A percentile compares a stretch with the other conserved stretches of the same genome.
Evolutionary conservation across 2,797 vertebrate genomes (phyloP).

Genomic region (Onychomys leucogaster): DNA sequence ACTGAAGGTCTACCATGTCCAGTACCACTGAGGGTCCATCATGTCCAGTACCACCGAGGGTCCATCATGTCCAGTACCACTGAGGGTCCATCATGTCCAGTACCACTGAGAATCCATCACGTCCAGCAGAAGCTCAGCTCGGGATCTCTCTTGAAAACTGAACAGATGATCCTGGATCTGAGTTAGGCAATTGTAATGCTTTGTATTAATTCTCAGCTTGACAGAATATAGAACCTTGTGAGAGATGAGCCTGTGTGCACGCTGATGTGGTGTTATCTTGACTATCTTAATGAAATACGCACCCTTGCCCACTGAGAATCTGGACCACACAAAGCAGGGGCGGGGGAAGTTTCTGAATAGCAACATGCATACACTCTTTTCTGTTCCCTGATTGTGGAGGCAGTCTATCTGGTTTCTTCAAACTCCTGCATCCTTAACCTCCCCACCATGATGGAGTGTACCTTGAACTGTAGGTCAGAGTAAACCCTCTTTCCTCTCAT

Average conservation of each 20-base stretch:
- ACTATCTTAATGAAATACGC: neutral
- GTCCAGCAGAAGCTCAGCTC: slow-evolving; percentile 91
- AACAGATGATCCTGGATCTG: slow-evolving; percentile 91
- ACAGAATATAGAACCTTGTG: neutral
- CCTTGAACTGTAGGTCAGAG: neutral
- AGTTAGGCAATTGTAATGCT: slow-evolving; percentile 89
- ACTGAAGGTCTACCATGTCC: no score
- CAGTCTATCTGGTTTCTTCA: neutral
- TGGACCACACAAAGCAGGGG: neutral
- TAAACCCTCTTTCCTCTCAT: neutral
- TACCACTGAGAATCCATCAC: slow-evolving; percentile 69
- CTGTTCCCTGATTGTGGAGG: neutral
- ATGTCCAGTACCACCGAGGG: no score
- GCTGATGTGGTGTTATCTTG: neutral
- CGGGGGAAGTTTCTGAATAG: neutral
- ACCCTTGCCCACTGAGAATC: neutral
- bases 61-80: slow-evolving; percentile 76
- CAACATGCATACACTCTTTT: no score
- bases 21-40: no score
- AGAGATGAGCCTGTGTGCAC: neutral
- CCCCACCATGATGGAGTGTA: neutral
- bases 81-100: slow-evolving; percentile 75
- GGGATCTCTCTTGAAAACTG: slow-evolving; percentile 79
- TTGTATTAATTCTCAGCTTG: neutral
- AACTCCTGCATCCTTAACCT: neutral